Percentiles rank a stretch among this genome's conserved stretches.
phyloP scores from a whole-genome alignment of 2,113 vertebrate genomes.

The Rhineura floridana region DNA sequence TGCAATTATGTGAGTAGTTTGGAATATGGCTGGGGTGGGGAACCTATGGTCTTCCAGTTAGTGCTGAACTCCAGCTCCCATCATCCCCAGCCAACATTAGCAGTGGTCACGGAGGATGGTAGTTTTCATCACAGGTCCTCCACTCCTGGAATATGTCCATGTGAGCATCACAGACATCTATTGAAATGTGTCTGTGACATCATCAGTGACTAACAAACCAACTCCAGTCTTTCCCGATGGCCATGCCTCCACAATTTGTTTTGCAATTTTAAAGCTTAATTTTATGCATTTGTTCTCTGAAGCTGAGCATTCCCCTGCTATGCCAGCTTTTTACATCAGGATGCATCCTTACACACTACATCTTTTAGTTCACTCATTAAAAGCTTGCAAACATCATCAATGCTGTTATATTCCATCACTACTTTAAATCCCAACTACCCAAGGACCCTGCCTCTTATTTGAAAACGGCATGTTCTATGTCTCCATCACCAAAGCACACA shows the following conservation, averaged over 20 bases:
- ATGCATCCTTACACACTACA: not conserved
- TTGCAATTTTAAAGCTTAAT: not conserved
- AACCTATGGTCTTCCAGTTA: too few relatives aligned
- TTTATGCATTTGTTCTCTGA: not conserved
- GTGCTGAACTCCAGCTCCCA: too few relatives aligned
- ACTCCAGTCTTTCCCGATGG: not conserved
- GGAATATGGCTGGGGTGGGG: too few relatives aligned
- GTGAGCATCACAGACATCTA: not conserved
- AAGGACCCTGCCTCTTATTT: not conserved
- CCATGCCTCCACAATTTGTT: not conserved
- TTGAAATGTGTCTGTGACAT: not conserved
- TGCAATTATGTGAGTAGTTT: not conserved
- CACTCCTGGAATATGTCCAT: too few relatives aligned
- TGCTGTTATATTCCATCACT: not conserved
- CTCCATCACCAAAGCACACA: not conserved
- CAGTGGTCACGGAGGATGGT: too few relatives aligned
- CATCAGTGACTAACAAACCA: not conserved
- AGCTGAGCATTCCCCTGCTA: not conserved
- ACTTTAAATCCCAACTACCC: not conserved
- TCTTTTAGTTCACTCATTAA: not conserved
- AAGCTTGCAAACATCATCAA: not conserved
- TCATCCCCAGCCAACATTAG: too few relatives aligned
- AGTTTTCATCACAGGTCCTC: too few relatives aligned
- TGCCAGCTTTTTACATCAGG: not conserved
- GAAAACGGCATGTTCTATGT: not conserved